Base-by-base conservation (phyloP, 1,140 invertebrate species). In the Procambarus virginalis region DNA sequence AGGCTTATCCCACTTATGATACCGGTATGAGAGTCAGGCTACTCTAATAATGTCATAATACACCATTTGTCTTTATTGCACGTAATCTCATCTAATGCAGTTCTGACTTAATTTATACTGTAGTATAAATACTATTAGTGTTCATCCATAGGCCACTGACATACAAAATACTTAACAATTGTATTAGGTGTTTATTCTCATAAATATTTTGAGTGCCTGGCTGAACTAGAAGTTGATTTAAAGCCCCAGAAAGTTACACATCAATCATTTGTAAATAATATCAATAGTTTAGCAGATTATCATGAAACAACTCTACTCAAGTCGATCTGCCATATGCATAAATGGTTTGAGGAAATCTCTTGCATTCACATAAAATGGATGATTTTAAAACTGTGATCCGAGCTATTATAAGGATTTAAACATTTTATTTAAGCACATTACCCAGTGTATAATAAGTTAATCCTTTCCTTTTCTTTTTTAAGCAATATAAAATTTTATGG, bases 401-500 rank as follows among this genome's bases (percentile, higher is more conserved):
- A 64, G 60, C 6, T 17, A 64, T 64, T 64, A 20, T 64, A 9
- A 9, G 51, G 60, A 64, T 64, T 64, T 64, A 64, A 4, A 20
- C 2, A 64, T 20, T 64, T 20, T 64, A 20, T 64, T 64, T 5
- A 2, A 64, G 60, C 60, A 64, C 60, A 64, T 64, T 20, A 64
- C 60, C 60, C 60, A 64, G 60, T 64, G 60, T 20, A 64, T 64
- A 64, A 5, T 77, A 77, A 77, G 34, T 22, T 77, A 45, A 34
- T 77, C 10, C 48, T 20, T 77, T 6, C 34, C 17, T 77, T 77
- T 75, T 77, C 45, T 4, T 77, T 77, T 77, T 77, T 77, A 77
- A 77, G 22, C 4, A 77, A 77, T 45, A 17, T n/a, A 77, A 77
- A 34, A 12, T 77, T 77, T 34, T 77, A 49, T 9, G n/a, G 22